Conservation (phyloP, 2,797 vertebrate genomes). For the Perodicticus potto region DNA sequence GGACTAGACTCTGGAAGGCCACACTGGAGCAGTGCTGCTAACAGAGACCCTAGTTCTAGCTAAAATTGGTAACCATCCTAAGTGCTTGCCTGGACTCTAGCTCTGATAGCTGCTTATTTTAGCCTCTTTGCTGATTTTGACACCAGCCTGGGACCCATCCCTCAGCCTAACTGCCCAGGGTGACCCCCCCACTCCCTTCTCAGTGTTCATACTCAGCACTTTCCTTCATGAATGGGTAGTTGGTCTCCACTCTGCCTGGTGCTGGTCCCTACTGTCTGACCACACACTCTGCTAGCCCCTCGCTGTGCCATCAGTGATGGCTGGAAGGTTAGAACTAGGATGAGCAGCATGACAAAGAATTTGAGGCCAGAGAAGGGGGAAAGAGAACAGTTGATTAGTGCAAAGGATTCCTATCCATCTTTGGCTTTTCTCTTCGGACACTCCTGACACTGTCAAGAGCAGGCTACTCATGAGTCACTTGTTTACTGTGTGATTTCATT, state of each 20-base stretch:
- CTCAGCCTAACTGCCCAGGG: no score
- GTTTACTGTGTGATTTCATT: background rate
- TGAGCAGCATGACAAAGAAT: background rate
- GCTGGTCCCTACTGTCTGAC: background rate
- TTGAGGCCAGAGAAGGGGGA: background rate
- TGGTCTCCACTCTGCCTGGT: background rate
- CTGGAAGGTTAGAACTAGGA: background rate
- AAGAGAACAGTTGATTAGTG: background rate
- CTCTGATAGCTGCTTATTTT: background rate
- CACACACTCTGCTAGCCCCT: background rate
- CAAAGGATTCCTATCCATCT: background rate
- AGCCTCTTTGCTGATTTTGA: background rate
- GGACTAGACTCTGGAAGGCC: background rate
- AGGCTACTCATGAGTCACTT: background rate
- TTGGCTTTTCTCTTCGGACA: background rate
- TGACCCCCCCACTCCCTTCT: no score
- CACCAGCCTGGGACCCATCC: background rate
- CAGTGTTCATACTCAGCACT: background rate
- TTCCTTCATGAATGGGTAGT: background rate
- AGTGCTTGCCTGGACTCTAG: background rate
- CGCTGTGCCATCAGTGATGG: background rate
- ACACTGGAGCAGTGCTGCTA: background rate
- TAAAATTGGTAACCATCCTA: background rate
- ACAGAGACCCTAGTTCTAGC: background rate
- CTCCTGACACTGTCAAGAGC: constrained; percentile 21